These are phyloP conservation scores for Phymastichus coffea DNA, from an alignment of 1,140 invertebrate genomes.

Conservation along the genomic window DNA sequence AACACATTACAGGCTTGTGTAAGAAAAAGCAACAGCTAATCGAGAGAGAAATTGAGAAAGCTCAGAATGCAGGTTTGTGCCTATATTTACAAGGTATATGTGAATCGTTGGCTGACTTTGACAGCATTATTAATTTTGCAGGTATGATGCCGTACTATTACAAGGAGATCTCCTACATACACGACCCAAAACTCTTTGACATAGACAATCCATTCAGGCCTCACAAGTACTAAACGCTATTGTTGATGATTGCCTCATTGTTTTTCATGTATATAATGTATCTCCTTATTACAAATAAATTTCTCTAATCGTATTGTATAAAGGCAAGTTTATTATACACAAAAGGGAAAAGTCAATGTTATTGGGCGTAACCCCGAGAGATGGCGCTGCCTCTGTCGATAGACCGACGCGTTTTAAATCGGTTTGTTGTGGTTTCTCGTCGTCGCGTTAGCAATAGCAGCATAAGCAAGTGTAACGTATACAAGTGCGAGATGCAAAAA, in stretches of 20 bases:
- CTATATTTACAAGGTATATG: too few relatives aligned
- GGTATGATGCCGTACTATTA: slow-evolving; percentile 71
- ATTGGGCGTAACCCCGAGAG: too few relatives aligned
- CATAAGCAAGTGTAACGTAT: too few relatives aligned
- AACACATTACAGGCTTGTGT: slow-evolving; percentile 89
- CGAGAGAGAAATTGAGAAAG: slow-evolving; percentile 70
- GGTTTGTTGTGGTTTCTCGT: slow-evolving; percentile 29
- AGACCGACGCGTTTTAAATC: neutral
- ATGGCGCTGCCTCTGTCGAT: neutral
- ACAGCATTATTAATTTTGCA: slow-evolving; percentile 14
- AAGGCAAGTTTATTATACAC: neutral
- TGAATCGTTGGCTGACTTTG: neutral
- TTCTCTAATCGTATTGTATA: neutral
- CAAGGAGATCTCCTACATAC: slow-evolving; percentile 73
- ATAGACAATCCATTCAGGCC: slow-evolving; percentile 75
- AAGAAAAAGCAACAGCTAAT: slow-evolving; percentile 71
- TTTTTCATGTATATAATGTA: slow-evolving; percentile 15
- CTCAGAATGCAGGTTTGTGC: slow-evolving; percentile 64
- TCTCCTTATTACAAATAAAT: neutral
- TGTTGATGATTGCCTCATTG: neutral
- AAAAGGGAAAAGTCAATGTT: too few relatives aligned
- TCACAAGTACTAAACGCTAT: slow-evolving; percentile 66
- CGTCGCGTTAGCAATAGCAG: neutral
- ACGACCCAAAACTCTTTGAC: slow-evolving; percentile 84
- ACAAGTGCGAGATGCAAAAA: slow-evolving; percentile 32